Conservation (phyloP, 2,888 invertebrate species). For the Antitype chi region DNA sequence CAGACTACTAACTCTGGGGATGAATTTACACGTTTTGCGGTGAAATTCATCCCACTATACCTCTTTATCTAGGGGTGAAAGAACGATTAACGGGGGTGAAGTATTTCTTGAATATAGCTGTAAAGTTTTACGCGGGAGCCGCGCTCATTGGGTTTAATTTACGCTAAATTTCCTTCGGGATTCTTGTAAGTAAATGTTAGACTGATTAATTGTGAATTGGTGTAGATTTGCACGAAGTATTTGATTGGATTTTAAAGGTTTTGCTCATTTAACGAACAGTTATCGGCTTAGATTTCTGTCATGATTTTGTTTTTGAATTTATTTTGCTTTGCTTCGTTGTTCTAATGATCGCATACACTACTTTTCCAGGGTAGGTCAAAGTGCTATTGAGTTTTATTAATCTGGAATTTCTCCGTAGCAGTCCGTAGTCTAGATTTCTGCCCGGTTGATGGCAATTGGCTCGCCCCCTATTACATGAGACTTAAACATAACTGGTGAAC, state of each 20-base stretch:
- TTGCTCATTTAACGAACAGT: slow-evolving; percentile 16
- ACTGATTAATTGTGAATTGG: slow-evolving; percentile 55
- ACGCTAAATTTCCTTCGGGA: slow-evolving; percentile 61
- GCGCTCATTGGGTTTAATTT: slow-evolving; percentile 51
- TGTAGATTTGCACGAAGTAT: slow-evolving; percentile 22
- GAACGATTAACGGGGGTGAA: slow-evolving; percentile 48
- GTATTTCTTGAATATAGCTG: slow-evolving; percentile 40
- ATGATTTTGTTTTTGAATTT: not conserved
- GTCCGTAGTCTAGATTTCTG: no score
- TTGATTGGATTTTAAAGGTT: slow-evolving; percentile 16
- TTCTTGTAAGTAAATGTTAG: slow-evolving; percentile 38
- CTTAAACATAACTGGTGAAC: no score
- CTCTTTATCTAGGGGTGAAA: slow-evolving; percentile 50
- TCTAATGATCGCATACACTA: no score
- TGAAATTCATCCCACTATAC: slow-evolving; percentile 41
- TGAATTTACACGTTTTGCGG: slow-evolving; percentile 57
- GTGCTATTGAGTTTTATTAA: not conserved
- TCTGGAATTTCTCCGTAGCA: not conserved
- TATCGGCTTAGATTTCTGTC: not conserved
- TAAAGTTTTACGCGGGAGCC: slow-evolving; percentile 32
- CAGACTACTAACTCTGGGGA: slow-evolving; percentile 30
- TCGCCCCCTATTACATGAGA: no score
- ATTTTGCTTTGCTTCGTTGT: not conserved
- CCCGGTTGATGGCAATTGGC: no score
- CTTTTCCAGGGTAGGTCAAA: not conserved